Conservation (phyloP, 2,797 vertebrate genomes). For the Percopsis omiscomaycus region DNA sequence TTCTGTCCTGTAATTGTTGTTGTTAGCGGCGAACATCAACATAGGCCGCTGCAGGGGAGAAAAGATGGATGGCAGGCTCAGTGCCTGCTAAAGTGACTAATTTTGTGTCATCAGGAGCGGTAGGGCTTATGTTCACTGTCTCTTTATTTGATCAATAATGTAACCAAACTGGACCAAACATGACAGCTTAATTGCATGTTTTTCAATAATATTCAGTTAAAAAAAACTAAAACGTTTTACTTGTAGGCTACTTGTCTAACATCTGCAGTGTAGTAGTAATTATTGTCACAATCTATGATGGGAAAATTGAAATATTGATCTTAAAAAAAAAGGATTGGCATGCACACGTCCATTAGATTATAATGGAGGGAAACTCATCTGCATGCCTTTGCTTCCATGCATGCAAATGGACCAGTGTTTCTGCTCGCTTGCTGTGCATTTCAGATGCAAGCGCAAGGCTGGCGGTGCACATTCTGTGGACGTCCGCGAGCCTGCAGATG, state of each 20-base stretch:
- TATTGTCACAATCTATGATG: too few relatives aligned
- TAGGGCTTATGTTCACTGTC: too few relatives aligned
- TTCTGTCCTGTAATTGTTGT: slow-evolving; percentile 9
- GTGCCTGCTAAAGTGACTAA: not conserved
- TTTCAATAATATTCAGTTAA: too few relatives aligned
- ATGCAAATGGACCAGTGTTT: not conserved
- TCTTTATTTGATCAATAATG: too few relatives aligned
- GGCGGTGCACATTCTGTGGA: slow-evolving; percentile 39
- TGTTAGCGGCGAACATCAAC: slow-evolving; percentile 8
- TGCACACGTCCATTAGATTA: too few relatives aligned
- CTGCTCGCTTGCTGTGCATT: not conserved
- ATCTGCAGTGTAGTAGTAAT: too few relatives aligned
- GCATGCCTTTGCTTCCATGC: not conserved
- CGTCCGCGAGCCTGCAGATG: slow-evolving; percentile 65
- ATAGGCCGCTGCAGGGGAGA: not conserved
- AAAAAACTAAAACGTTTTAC: too few relatives aligned
- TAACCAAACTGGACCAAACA: too few relatives aligned
- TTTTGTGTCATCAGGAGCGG: not conserved
- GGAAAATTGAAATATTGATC: too few relatives aligned
- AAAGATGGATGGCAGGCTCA: not conserved
- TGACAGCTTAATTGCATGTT: too few relatives aligned
- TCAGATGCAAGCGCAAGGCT: slow-evolving; percentile 15
- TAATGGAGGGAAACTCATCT: not conserved
- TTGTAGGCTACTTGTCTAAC: too few relatives aligned
- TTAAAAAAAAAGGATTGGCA: too few relatives aligned